Evolutionary conservation across 2,797 vertebrate species (phyloP).

Genomic region (Coregonus sp.): DNA sequence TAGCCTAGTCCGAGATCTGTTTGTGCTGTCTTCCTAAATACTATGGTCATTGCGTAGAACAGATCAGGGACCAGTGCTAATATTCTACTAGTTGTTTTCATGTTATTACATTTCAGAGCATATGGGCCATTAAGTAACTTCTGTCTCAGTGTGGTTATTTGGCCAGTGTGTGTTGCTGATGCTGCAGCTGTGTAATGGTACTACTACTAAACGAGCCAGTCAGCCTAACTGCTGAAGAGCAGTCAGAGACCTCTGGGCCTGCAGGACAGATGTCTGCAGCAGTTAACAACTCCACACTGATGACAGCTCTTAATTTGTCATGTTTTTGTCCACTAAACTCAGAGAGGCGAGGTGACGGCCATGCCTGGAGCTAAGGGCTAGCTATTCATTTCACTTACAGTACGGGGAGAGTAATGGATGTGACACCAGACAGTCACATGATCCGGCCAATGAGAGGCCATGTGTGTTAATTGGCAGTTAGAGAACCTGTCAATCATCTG

Average conservation of each 20-base stretch:
- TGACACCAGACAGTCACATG: slow-evolving; percentile 44
- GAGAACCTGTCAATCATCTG: slow-evolving; percentile 45
- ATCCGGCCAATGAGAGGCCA: slow-evolving; percentile 43
- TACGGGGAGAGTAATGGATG: slow-evolving; percentile 37
- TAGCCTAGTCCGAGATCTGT: no score
- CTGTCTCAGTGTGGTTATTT: neutral
- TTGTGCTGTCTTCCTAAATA: no score
- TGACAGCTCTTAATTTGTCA: neutral
- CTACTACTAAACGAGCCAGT: neutral
- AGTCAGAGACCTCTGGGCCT: neutral
- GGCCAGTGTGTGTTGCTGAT: neutral
- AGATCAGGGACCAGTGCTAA: neutral
- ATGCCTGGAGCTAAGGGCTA: slow-evolving; percentile 4
- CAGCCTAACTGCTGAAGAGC: neutral
- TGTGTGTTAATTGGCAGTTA: slow-evolving; percentile 53
- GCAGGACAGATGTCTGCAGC: slow-evolving; percentile 12
- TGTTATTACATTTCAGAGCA: neutral
- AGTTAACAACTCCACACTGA: slow-evolving; percentile 12
- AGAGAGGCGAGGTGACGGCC: slow-evolving; percentile 6
- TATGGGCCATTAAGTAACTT: neutral
- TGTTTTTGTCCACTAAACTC: slow-evolving; percentile 4
- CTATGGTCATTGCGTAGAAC: neutral
- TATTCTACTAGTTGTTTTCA: neutral
- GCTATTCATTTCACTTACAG: slow-evolving; percentile 34
- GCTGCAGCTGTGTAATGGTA: slow-evolving; percentile 1